Conservation (phyloP, 2,113 vertebrate genomes). For the Burhinus oedicnemus region DNA sequence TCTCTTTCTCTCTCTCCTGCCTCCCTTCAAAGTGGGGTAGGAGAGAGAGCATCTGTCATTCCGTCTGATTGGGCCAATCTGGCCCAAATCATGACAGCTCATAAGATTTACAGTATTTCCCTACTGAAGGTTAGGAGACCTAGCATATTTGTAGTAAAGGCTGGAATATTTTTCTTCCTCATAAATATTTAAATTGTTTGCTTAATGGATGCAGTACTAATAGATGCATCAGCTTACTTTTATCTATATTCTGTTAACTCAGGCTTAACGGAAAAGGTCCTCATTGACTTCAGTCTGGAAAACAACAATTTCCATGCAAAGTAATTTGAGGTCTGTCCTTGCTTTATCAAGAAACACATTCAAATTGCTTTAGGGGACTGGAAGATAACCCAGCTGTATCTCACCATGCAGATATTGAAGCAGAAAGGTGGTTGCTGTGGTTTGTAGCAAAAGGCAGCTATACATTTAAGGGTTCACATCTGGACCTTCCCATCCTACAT, state of each 20-base stretch:
- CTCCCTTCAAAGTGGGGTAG: too few relatives aligned
- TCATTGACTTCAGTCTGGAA: neutral
- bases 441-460: neutral
- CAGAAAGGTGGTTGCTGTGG: neutral
- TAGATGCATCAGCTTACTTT: neutral
- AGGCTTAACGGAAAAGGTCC: neutral
- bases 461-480: neutral
- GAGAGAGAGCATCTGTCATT: too few relatives aligned
- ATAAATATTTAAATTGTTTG: slow-evolving; percentile 23
- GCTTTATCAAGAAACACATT: neutral
- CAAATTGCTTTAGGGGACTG: neutral
- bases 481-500: neutral
- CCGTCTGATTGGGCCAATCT: too few relatives aligned
- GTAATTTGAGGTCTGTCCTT: neutral
- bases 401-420: neutral
- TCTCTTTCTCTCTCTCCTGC: too few relatives aligned
- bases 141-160: neutral
- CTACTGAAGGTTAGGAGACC: neutral
- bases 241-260: neutral
- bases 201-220: neutral
- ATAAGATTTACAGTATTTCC: neutral
- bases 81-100: neutral
- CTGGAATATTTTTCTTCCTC: neutral
- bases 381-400: neutral
- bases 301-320: neutral